Conservation (phyloP, 2,113 vertebrate genomes). For the Cottus gobio region DNA sequence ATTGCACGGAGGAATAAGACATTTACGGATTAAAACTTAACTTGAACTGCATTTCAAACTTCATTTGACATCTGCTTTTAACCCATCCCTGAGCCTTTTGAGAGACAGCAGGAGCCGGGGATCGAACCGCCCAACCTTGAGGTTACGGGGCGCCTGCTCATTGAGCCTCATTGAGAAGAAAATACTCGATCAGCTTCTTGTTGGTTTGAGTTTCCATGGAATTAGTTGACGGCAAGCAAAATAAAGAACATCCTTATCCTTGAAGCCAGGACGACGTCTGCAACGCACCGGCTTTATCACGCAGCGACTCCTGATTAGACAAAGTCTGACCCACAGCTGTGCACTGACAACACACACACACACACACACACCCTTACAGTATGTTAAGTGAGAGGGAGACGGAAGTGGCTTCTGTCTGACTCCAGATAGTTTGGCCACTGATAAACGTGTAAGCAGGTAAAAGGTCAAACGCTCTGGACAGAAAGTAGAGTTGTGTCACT, state of each 20-base stretch:
- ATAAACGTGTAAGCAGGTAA: constrained; percentile 59
- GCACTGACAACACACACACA: constrained; percentile 21
- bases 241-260: constrained; percentile 1
- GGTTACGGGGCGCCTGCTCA: no score
- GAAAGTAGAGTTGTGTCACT: constrained; percentile 25
- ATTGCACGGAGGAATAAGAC: neutral
- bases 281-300: constrained; percentile 57
- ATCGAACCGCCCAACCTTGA: no score
- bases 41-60: neutral
- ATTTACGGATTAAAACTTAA: neutral
- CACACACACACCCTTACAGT: constrained; percentile 32
- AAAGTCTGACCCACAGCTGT: constrained; percentile 58
- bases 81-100: no score
- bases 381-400: constrained; percentile 59
- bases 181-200: neutral
- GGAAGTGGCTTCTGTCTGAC: constrained; percentile 67
- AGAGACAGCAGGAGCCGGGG: no score
- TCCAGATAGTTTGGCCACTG: constrained; percentile 65
- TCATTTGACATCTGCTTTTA: no score
- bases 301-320: constrained; percentile 65
- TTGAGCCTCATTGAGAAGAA: neutral
- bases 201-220: neutral
- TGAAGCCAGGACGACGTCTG: constrained; percentile 10
- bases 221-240: neutral
- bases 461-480: constrained; percentile 57